Evolutionary conservation across 2,888 invertebrate genomes (phyloP).

Genomic region (Rhagium mordax): DNA sequence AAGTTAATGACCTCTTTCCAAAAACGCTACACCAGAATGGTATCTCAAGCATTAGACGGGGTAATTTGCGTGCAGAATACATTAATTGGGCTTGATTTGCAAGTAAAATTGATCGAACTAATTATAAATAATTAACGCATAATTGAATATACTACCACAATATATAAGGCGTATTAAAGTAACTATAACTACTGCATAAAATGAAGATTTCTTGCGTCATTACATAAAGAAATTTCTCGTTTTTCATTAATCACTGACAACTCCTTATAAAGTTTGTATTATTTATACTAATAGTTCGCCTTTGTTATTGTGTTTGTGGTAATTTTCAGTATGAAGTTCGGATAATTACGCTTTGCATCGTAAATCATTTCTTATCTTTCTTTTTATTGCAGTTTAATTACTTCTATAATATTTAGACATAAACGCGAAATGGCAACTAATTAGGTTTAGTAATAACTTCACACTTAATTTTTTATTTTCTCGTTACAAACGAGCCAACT

Average conservation of each 20-base stretch:
- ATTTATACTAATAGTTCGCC: constrained; percentile 41
- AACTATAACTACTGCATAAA: constrained; percentile 31
- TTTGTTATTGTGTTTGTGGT: constrained; percentile 32
- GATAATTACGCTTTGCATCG: constrained; percentile 28
- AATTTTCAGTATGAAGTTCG: constrained; percentile 20
- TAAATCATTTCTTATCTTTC: constrained; percentile 38
- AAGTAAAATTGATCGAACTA: constrained; percentile 45
- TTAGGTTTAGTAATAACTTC: constrained; percentile 14
- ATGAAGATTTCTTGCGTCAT: constrained; percentile 36
- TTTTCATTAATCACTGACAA: constrained; percentile 46
- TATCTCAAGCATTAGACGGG: neutral
- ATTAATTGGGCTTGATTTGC: constrained; percentile 36
- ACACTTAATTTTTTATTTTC: constrained; percentile 28
- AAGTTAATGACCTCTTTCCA: neutral
- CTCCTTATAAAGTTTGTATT: constrained; percentile 44
- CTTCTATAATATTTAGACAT: constrained; percentile 29
- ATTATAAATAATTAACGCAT: constrained; percentile 41
- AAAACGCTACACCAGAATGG: neutral
- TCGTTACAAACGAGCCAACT: neutral
- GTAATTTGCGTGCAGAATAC: constrained; percentile 26
- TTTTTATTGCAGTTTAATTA: constrained; percentile 37
- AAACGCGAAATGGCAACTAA: constrained; percentile 26
- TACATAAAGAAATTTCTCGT: constrained; percentile 37
- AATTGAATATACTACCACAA: constrained; percentile 33
- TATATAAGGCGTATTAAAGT: constrained; percentile 15